Evolutionary conservation across 2,888 invertebrate species (phyloP).

Genomic region (Sinodicranocentrus sp.): DNA sequence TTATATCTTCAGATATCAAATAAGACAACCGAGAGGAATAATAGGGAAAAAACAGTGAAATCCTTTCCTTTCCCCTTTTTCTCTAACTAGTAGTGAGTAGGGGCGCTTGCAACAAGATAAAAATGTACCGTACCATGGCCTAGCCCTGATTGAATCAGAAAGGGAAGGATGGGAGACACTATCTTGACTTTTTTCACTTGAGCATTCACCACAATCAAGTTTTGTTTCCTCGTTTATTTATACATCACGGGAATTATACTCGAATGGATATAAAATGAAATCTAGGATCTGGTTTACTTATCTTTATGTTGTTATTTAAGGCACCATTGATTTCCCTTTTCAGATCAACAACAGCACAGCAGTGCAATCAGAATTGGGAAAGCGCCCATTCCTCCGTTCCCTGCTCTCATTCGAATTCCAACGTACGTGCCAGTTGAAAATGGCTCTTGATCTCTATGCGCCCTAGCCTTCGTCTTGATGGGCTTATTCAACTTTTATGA

Average conservation of each 20-base stretch:
- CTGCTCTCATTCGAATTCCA: conserved; percentile 12
- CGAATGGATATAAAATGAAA: conserved; percentile 21
- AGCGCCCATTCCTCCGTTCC: conserved; percentile 22
- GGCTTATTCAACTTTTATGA: conserved; percentile 14
- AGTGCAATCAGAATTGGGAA: conserved; percentile 27
- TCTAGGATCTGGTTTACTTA: conserved; percentile 52
- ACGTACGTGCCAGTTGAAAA: conserved; percentile 33
- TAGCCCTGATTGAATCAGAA: conserved; percentile 33
- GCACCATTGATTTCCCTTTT: conserved; percentile 44
- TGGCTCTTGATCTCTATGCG: conserved; percentile 7
- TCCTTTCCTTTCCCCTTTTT: neutral
- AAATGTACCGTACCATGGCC: neutral
- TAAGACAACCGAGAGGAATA: neutral
- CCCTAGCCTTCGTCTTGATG: conserved; percentile 10
- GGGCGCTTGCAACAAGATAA: conserved; percentile 10
- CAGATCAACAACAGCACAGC: conserved; percentile 50
- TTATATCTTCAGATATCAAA: conserved; percentile 33
- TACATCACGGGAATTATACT: neutral
- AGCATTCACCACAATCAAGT: neutral
- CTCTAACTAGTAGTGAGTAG: too few species aligned
- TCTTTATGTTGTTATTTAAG: conserved; percentile 60
- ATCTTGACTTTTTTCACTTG: neutral
- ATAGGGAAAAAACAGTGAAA: neutral
- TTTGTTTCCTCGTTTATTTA: conserved; percentile 22
- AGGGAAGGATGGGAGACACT: conserved; percentile 11